A percentile compares a stretch with the other conserved stretches of the same genome.
Evolutionary conservation across 2,888 invertebrate species (phyloP).

Genomic region (Odontocolon sp.): DNA sequence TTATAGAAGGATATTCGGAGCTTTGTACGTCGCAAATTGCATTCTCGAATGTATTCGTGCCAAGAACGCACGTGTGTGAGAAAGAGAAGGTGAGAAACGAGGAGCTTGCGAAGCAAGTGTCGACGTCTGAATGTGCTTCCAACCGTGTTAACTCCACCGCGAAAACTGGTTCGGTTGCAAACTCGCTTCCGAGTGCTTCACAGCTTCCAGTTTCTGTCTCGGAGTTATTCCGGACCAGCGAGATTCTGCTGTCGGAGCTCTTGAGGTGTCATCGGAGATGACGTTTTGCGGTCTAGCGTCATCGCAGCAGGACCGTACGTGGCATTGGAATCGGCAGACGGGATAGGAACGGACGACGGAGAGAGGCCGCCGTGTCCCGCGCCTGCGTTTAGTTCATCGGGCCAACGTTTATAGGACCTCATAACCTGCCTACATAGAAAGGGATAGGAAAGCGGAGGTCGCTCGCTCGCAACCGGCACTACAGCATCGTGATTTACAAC

Average conservation of each 20-base stretch:
- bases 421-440: slow-evolving; percentile 68
- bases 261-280: not conserved
- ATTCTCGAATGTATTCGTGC: too few relatives aligned
- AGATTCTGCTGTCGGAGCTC: not conserved
- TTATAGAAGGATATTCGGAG: too few relatives aligned
- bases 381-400: slow-evolving; percentile 12
- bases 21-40: too few relatives aligned
- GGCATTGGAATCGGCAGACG: too few relatives aligned
- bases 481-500: slow-evolving; percentile 71
- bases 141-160: not conserved
- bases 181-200: slow-evolving; percentile 1
- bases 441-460: too few relatives aligned
- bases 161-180: not conserved
- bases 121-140: not conserved
- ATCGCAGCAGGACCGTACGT: too few relatives aligned
- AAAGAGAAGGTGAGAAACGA: not conserved
- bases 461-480: slow-evolving; percentile 35
- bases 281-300: not conserved
- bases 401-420: slow-evolving; percentile 69
- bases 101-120: not conserved
- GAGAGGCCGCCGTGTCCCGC: not conserved
- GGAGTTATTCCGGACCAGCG: not conserved
- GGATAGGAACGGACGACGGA: too few relatives aligned
- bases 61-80: too few relatives aligned
- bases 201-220: not conserved